Percentiles rank a stretch among this genome's conserved stretches.
Conservation (phyloP, 2,113 vertebrate species). For the Synchiropus splendidus region DNA sequence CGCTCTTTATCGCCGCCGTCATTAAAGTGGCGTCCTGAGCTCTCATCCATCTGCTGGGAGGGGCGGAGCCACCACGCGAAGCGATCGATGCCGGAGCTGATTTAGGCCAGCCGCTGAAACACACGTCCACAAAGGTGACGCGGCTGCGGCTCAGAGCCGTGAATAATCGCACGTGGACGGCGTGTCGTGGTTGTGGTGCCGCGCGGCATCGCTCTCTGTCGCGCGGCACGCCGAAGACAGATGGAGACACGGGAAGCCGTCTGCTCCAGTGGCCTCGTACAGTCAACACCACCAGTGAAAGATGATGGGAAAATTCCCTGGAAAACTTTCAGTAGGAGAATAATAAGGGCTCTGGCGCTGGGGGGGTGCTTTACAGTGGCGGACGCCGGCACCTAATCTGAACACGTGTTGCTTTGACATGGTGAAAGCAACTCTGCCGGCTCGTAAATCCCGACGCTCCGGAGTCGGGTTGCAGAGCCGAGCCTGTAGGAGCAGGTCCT, state of each 20-base stretch:
- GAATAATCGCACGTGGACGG: no score
- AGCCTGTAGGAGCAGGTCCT: constrained; percentile 34
- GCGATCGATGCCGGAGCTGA: no score
- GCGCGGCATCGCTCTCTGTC: no score
- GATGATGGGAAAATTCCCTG: constrained; percentile 33
- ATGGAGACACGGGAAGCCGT: constrained; percentile 1
- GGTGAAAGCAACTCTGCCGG: constrained; percentile 30
- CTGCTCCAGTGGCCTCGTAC: constrained; percentile 56
- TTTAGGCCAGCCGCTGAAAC: no score
- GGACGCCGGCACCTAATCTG: constrained; percentile 46
- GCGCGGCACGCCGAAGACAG: no score
- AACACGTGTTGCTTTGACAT: constrained; percentile 48
- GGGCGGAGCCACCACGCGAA: no score
- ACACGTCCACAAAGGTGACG: no score
- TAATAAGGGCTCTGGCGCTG: constrained; percentile 11
- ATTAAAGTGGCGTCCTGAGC: constrained; percentile 56
- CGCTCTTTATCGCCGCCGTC: constrained; percentile 61
- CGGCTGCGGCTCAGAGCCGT: no score
- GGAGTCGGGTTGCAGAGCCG: constrained; percentile 43
- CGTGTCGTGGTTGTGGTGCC: no score
- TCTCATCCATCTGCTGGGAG: constrained; percentile 20
- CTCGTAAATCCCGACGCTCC: constrained; percentile 45
- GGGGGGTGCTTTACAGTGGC: constrained; percentile 47
- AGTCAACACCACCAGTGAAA: constrained; percentile 30
- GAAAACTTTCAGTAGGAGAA: constrained; percentile 28